Conservation (phyloP, 2,888 invertebrate species). For the Lamellibrachia satsuma region DNA sequence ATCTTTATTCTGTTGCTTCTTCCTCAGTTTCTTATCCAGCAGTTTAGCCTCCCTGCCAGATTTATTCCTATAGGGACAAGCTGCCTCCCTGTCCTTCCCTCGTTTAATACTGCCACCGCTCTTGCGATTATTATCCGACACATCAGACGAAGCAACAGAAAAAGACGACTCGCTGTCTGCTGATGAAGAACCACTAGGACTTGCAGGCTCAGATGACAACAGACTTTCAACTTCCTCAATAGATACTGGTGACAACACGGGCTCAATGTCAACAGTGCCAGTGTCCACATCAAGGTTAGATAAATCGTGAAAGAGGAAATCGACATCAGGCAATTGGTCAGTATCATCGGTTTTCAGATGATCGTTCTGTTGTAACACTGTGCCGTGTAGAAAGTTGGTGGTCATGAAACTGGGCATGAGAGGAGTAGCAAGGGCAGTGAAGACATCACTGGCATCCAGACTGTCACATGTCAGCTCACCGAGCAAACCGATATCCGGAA, state of each 20-base stretch:
- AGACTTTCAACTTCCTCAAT: conserved; percentile 38
- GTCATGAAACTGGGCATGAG: not conserved
- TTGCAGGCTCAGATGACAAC: conserved; percentile 34
- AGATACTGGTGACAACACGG: conserved; percentile 37
- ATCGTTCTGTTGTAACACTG: not conserved
- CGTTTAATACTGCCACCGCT: not conserved
- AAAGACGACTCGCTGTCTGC: not conserved
- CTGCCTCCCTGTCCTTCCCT: conserved; percentile 19
- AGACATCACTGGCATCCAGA: not conserved
- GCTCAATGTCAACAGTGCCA: conserved; percentile 3
- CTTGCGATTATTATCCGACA: not conserved
- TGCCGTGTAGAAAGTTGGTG: not conserved
- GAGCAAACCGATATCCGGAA: not conserved
- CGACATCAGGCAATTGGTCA: not conserved
- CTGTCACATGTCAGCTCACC: not conserved
- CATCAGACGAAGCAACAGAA: not conserved
- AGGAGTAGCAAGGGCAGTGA: not conserved
- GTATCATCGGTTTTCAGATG: not conserved
- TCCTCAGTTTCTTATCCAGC: conserved; percentile 35
- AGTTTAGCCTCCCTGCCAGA: not conserved
- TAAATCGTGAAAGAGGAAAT: not conserved
- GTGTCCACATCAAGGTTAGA: not conserved
- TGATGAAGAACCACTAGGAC: conserved; percentile 25
- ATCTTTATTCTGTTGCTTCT: conserved; percentile 45
- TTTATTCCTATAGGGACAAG: not conserved